Conservation (phyloP, 2,888 invertebrate species). For the Stenodera caucasica region DNA sequence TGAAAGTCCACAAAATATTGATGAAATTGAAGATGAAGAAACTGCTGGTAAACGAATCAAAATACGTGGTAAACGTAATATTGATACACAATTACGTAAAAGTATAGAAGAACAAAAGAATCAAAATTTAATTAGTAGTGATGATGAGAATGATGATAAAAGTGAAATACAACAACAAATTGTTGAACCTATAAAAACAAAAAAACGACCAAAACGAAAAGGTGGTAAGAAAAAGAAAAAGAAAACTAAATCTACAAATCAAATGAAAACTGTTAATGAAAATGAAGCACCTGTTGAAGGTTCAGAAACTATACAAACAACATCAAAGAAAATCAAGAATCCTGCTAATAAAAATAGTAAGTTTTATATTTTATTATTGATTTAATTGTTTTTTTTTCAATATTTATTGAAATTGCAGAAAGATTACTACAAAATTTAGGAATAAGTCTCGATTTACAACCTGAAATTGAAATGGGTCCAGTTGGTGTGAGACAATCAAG, state of each 20-base stretch:
- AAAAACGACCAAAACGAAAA: conserved; percentile 30
- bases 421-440: conserved; percentile 58
- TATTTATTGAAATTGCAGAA: conserved; percentile 37
- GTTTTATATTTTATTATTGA: background rate
- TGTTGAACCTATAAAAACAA: conserved; percentile 35
- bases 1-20: conserved; percentile 34
- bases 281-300: conserved; percentile 9
- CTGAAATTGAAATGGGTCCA: conserved; percentile 16
- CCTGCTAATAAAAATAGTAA: conserved; percentile 37
- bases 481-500: conserved; percentile 76
- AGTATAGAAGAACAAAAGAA: conserved; percentile 61
- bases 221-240: conserved; percentile 47
- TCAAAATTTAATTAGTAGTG: conserved; percentile 57
- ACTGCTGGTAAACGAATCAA: conserved; percentile 38
- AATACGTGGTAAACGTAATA: conserved; percentile 45
- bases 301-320: background rate
- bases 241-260: conserved; percentile 8
- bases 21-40: conserved; percentile 27
- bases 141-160: conserved; percentile 50
- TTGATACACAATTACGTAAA: conserved; percentile 47
- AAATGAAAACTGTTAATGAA: background rate
- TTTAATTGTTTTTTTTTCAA: conserved; percentile 8
- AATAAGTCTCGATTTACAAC: conserved; percentile 51
- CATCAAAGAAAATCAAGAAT: conserved; percentile 34
- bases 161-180: conserved; percentile 46